Evolutionary conservation across 1,140 invertebrate species (phyloP), one percentile per base, ranked within the genome.

Genomic region (Reticulitermes speratus): DNA sequence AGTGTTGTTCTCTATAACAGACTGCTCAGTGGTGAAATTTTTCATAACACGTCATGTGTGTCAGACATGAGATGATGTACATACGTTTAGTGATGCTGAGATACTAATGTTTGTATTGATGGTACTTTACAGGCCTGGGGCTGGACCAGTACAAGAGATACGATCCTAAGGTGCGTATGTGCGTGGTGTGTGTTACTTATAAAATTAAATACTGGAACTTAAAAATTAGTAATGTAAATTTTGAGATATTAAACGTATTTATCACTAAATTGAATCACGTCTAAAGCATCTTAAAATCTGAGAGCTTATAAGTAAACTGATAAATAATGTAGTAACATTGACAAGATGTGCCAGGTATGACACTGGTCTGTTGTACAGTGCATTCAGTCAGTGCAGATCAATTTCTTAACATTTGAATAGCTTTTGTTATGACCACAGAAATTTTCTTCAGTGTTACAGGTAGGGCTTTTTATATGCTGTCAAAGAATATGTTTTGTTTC

Each of bases 61-160:
- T 38, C 38, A 38, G 38, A 38, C 38, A 38, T 38, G 38, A 38
- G 5, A 38, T 38, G 38, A 38, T 59, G 55, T 59, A 19, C 2
- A 59, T 59, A 23, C 14, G 21, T 59, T 59, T 59, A 19, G 2
- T 59, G 55, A 59, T 8, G 55, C 2, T 44, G 23, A 55, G 44
- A 65, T 85, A 32, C 30, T 45, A 3, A 44, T 32, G 30, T 85
- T n/a, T 19, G 9, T 85, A n/a, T 87, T 87, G 45, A 48, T 48
- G 9, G 9, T 87, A 87, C 86, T 87, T 84, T 82, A 85, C 90
- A 98, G 98, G 97, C 88, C 94, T 99, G 88, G 98, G 98, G 44
- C 91, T 99, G 87, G 98, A 99, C 91, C 97, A 99, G 89, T 99
- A 97, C 90, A 97, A 95, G 91, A 94, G 96, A 91, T 98, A 97